Percentiles rank a stretch among this genome's conserved stretches.
phyloP scores from a whole-genome alignment of 2,888 invertebrate species.

The Drosophila meridionalis region DNA sequence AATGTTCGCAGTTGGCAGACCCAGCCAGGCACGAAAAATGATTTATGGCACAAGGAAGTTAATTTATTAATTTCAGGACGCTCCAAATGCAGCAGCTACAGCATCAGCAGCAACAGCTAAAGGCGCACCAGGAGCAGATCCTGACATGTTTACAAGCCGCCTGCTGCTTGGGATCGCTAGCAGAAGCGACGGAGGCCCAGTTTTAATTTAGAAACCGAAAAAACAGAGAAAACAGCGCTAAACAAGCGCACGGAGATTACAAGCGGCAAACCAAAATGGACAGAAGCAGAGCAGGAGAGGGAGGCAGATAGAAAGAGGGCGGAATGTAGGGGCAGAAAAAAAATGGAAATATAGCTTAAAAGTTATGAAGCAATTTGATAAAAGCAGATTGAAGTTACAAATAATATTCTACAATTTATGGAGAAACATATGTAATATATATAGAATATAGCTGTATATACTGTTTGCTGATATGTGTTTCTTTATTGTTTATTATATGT shows the following conservation, averaged over 20 bases:
- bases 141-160: slow-evolving; percentile 67
- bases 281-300: not conserved
- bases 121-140: slow-evolving; percentile 22
- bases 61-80: slow-evolving; percentile 79
- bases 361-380: slow-evolving; percentile 18
- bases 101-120: slow-evolving; percentile 10
- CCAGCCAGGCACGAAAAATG: slow-evolving; percentile 64
- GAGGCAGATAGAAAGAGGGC: not conserved
- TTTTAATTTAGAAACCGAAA: slow-evolving; percentile 64
- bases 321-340: not conserved
- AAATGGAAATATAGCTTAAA: slow-evolving; percentile 34
- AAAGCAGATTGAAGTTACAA: not conserved
- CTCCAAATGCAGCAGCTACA: slow-evolving; percentile 35
- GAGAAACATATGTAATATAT: not conserved
- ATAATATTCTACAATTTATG: not conserved
- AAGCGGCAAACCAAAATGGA: slow-evolving; percentile 43
- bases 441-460: not conserved
- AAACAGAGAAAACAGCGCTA: slow-evolving; percentile 42
- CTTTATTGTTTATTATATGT: not conserved
- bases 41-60: slow-evolving; percentile 80
- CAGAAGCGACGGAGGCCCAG: slow-evolving; percentile 38
- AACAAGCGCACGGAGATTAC: slow-evolving; percentile 69
- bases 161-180: slow-evolving; percentile 31
- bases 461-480: not conserved
- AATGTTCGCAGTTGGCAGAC: slow-evolving; percentile 74